Base-by-base conservation (phyloP, 2,888 invertebrate genomes). In the Lycia hirtaria region DNA sequence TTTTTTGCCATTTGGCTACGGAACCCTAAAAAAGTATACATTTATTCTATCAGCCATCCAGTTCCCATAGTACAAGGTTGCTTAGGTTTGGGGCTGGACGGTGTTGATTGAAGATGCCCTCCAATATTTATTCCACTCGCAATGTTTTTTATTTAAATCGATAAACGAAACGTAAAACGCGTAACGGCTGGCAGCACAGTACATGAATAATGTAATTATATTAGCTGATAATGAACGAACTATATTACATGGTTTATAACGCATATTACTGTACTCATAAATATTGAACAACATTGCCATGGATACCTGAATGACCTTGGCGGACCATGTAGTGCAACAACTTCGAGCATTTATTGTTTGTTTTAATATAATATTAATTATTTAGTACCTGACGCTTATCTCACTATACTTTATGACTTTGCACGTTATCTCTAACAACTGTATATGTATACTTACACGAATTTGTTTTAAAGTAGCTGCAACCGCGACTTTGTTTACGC, bases 181-280 rank as follows among this genome's bases (percentile, higher is more conserved):
- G 17, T 19, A 10, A 35, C 17, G 17, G 26, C 15, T 17, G 43
- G 53, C 33, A 40, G 17, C 35, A 62, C 45, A 60, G 58, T 57
- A 55, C 65, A 67, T 71, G 62, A 67, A 71, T 71, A 72, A 67
- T 68, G n/a, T n/a, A n/a, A n/a, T n/a, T n/a, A 68, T 69, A 72
- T 68, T 64, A 69, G 60, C 67, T 44, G 20, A 38, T 54, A 53
- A 68, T 69, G 62, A 53, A 71, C 64, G 60, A 64, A 64, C 62
- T 68, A 68, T 67, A 64, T 62, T 62, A 64, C 54, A 68, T 55
- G 67, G 71, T 66, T 65, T 68, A 56, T 68, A 71, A 64, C 65
- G 72, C 71, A 78, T 78, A 74, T 69, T 72, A 75, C 65, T 71
- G 67, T 69, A 66, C 66, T 77, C 60, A 83, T 83, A 76, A 81